Conservation (phyloP, 2,113 vertebrate species). For the Malurus melanocephalus region DNA sequence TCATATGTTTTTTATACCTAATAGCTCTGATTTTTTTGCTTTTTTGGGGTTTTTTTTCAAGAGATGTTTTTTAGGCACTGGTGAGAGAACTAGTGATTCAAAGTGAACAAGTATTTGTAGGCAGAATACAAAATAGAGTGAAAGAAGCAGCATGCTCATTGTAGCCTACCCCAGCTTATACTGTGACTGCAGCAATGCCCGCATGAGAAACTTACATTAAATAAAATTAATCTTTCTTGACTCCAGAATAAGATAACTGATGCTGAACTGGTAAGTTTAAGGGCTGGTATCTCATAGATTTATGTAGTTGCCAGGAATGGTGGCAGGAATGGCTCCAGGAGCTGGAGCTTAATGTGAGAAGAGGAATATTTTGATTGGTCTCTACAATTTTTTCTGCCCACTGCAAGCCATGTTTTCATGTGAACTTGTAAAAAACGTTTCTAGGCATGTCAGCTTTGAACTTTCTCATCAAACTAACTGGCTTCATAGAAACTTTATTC, state of each 20-base stretch:
- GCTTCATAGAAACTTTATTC: background rate
- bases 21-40: background rate
- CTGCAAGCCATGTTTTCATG: background rate
- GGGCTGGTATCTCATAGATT: background rate
- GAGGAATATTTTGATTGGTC: background rate
- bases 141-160: background rate
- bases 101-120: background rate
- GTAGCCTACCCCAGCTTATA: background rate
- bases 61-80: background rate
- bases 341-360: background rate
- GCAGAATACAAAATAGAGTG: background rate
- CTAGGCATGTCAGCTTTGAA: background rate
- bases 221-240: background rate
- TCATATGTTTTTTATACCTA: background rate
- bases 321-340: background rate
- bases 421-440: background rate
- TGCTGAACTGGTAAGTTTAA: background rate
- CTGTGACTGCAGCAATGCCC: background rate
- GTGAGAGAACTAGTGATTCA: background rate
- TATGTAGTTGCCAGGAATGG: background rate
- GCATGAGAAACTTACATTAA: background rate
- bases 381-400: background rate
- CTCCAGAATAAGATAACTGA: background rate
- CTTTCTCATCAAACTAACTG: background rate
- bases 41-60: background rate